A percentile compares a stretch with the other conserved stretches of the same genome.
Evolutionary conservation across 1,140 invertebrate species (phyloP).

Genomic region (Lycorma delicatula): DNA sequence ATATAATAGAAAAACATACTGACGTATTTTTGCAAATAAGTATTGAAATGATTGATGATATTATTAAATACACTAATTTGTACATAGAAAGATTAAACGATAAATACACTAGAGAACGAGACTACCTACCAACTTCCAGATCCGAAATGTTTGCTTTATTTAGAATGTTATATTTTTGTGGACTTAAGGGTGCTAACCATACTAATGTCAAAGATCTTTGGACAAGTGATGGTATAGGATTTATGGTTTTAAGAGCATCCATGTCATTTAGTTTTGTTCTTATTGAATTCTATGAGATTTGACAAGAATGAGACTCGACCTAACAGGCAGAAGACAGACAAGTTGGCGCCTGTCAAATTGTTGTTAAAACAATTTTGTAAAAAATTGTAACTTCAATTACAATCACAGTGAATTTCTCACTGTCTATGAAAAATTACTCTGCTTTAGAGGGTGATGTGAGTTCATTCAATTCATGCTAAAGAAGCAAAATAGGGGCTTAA

Average conservation of each 20-base stretch:
- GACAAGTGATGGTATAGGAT: conserved; percentile 29
- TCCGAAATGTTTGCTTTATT: conserved; percentile 13
- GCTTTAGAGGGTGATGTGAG: conserved; percentile 34
- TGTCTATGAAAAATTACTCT: conserved; percentile 37
- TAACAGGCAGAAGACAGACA: conserved; percentile 29
- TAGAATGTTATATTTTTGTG: too few relatives aligned
- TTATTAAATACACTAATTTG: conserved; percentile 15
- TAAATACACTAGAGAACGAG: background rate
- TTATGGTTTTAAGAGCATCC: conserved; percentile 28
- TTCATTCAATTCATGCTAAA: conserved; percentile 32
- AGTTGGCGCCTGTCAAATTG: conserved; percentile 31
- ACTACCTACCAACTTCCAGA: background rate
- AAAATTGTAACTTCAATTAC: conserved; percentile 27
- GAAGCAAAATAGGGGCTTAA: conserved; percentile 28
- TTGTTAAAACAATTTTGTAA: conserved; percentile 28
- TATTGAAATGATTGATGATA: conserved; percentile 9
- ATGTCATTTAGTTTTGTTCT: conserved; percentile 33
- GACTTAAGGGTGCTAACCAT: conserved; percentile 2
- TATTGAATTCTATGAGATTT: conserved; percentile 30
- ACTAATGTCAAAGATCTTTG: conserved; percentile 28
- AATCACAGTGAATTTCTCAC: conserved; percentile 27
- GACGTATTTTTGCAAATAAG: too few relatives aligned
- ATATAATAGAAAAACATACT: too few relatives aligned
- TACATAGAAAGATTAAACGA: conserved; percentile 13
- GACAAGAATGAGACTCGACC: conserved; percentile 28